These are phyloP conservation scores for Drosophila cognata DNA, from an alignment of 2,888 invertebrate species.

Conservation along the genomic window DNA sequence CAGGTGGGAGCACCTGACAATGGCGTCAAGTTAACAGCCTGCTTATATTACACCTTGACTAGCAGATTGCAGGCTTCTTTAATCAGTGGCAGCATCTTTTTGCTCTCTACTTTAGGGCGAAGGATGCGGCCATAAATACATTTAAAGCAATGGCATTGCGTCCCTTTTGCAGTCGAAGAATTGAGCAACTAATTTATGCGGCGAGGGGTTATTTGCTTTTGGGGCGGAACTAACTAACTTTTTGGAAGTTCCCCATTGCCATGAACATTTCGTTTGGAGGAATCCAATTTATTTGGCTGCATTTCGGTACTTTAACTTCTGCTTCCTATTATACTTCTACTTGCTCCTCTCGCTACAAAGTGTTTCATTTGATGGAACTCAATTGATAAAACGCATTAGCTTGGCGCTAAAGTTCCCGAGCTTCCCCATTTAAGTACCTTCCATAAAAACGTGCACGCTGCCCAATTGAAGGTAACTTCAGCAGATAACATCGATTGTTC, in stretches of 20 bases:
- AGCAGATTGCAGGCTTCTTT: conserved; percentile 12
- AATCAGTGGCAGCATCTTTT: conserved; percentile 4
- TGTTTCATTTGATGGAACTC: conserved; percentile 78
- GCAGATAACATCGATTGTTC: conserved; percentile 72
- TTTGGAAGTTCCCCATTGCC: conserved; percentile 1
- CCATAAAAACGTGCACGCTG: conserved; percentile 60
- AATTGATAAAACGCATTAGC: conserved; percentile 81
- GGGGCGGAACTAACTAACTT: conserved; percentile 67
- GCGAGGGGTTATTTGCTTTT: conserved; percentile 20
- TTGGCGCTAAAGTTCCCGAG: conserved; percentile 63
- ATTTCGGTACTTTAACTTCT: conserved; percentile 24
- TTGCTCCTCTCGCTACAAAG: conserved; percentile 56
- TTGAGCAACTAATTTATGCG: conserved; percentile 58
- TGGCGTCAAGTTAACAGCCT: background rate
- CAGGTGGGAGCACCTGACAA: conserved; percentile 1
- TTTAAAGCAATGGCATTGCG: conserved; percentile 15
- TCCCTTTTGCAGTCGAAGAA: conserved; percentile 4
- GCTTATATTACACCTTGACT: background rate
- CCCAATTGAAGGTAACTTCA: conserved; percentile 24
- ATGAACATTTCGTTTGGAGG: conserved; percentile 10
- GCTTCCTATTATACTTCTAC: background rate
- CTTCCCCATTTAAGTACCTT: conserved; percentile 37
- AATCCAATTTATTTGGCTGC: conserved; percentile 75
- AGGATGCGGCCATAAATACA: conserved; percentile 29
- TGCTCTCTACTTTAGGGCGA: background rate